Conservation (phyloP, 2,797 vertebrate genomes). For the Fratercula arctica region DNA sequence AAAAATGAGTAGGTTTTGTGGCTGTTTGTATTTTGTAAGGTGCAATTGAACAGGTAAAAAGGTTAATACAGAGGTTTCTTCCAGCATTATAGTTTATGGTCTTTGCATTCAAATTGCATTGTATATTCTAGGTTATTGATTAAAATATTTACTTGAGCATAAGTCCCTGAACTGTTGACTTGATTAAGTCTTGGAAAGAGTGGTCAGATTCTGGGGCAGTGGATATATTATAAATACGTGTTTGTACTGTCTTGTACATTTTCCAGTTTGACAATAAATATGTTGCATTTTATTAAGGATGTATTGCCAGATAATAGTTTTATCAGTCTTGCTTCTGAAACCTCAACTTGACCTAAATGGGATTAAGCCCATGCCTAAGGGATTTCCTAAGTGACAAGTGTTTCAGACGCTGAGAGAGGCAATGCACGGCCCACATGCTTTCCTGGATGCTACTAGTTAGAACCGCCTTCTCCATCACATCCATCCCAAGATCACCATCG, state of each 20-base stretch:
- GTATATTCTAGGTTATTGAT: not conserved
- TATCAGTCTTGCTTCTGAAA: not conserved
- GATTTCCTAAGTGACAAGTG: not conserved
- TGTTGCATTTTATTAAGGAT: not conserved
- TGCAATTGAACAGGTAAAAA: not conserved
- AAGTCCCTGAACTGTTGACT: not conserved
- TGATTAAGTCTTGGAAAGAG: not conserved
- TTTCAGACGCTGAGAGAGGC: not conserved
- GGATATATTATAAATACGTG: not conserved
- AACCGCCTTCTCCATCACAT: not conserved
- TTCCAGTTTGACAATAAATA: not conserved
- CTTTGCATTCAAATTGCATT: not conserved
- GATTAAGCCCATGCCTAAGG: not conserved
- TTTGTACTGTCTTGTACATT: not conserved
- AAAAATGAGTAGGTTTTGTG: not conserved
- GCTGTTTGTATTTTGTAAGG: not conserved
- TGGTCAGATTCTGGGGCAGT: not conserved
- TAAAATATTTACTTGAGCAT: not conserved
- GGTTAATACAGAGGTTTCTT: not conserved
- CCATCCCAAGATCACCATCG: not conserved
- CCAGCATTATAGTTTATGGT: not conserved
- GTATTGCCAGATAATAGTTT: not conserved
- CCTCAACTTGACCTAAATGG: not conserved
- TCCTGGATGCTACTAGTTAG: not conserved
- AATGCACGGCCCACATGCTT: rapidly evolving